Percentiles rank a stretch among this genome's conserved stretches.
These are phyloP conservation scores for Rutilus rutilus DNA, from an alignment of 2,113 vertebrate genomes.

Conservation along the genomic window DNA sequence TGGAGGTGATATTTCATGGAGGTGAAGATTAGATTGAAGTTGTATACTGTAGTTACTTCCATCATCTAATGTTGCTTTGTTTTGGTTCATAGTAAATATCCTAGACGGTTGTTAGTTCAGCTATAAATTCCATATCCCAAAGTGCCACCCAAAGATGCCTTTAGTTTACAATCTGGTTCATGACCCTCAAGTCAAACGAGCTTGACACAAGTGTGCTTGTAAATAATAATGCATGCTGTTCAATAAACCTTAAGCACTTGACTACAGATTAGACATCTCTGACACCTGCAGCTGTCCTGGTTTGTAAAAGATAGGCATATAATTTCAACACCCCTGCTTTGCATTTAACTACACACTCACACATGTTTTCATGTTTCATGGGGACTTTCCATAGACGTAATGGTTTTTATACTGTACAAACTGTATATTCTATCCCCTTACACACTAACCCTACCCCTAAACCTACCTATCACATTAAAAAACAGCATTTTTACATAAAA, in stretches of 20 bases:
- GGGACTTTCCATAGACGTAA: too few relatives aligned
- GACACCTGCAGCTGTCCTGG: conserved; percentile 48
- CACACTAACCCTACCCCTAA: too few relatives aligned
- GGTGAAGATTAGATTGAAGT: conserved; percentile 16
- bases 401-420: too few relatives aligned
- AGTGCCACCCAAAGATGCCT: conserved; percentile 18
- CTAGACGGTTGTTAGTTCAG: conserved; percentile 24
- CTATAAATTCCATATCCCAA: conserved; percentile 35
- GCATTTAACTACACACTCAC: not conserved
- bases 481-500: too few relatives aligned
- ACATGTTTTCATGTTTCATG: too few relatives aligned
- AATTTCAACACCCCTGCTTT: conserved; percentile 42
- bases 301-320: conserved; percentile 43
- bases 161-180: conserved; percentile 49
- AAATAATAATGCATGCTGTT: conserved; percentile 54
- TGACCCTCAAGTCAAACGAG: conserved; percentile 42
- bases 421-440: too few relatives aligned
- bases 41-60: conserved; percentile 13
- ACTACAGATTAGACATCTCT: conserved; percentile 30
- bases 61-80: conserved; percentile 2
- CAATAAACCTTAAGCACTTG: conserved; percentile 48
- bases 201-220: conserved; percentile 43
- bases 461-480: too few relatives aligned
- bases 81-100: conserved; percentile 13
- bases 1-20: conserved; percentile 8